These are phyloP conservation scores for Saguinus midas DNA, from an alignment of 2,113 vertebrate genomes.

Conservation along the genomic window DNA sequence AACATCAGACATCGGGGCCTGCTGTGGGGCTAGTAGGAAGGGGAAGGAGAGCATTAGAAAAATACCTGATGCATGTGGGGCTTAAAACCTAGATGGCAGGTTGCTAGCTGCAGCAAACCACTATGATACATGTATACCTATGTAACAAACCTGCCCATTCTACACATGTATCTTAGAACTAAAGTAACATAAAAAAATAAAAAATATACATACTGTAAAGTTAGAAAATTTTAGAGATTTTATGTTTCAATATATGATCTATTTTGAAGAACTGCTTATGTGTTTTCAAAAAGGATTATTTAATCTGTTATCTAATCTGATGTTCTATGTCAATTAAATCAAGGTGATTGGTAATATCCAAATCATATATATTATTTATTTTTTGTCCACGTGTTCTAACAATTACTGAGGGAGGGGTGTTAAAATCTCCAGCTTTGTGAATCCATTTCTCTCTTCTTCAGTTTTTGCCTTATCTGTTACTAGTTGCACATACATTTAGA, in stretches of 20 bases:
- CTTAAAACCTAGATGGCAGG: too few relatives aligned
- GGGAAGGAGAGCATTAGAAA: too few relatives aligned
- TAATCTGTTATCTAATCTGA: neutral
- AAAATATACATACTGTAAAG: neutral
- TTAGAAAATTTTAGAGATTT: neutral
- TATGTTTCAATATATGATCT: neutral
- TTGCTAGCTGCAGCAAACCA: too few relatives aligned
- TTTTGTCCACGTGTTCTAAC: neutral
- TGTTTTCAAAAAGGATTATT: neutral
- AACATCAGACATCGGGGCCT: too few relatives aligned
- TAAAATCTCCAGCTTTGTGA: neutral
- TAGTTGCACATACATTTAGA: neutral
- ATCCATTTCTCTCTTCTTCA: neutral
- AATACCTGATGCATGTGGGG: too few relatives aligned
- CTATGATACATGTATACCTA: too few relatives aligned
- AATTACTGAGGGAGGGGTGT: neutral
- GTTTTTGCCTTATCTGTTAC: neutral
- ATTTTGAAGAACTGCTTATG: neutral
- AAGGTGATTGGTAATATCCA: neutral
- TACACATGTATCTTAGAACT: too few relatives aligned
- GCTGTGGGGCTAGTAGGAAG: too few relatives aligned
- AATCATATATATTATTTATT: neutral
- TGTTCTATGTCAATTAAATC: neutral
- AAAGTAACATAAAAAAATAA: too few relatives aligned
- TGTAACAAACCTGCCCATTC: too few relatives aligned